A percentile compares a stretch with the other conserved stretches of the same genome.
Conservation (phyloP, 2,113 vertebrate genomes). For the Phylloscopus trochilus region DNA sequence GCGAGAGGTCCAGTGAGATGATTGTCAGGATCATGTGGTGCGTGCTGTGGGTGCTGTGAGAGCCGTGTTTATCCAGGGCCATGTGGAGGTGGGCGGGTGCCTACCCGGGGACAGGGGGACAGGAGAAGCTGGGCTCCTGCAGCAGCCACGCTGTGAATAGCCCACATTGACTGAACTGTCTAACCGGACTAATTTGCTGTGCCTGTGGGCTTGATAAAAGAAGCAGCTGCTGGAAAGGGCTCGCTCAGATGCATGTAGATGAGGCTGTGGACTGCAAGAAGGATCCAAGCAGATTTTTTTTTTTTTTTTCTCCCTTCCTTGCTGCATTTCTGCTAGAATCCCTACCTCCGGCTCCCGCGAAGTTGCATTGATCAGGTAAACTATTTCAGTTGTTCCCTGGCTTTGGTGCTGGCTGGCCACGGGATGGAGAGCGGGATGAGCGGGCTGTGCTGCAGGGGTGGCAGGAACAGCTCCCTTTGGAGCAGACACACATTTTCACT, state of each 20-base stretch:
- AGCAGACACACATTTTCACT: slow-evolving; percentile 6
- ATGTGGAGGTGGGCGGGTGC: slow-evolving; percentile 80
- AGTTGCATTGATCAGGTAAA: slow-evolving; percentile 69
- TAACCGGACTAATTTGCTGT: slow-evolving; percentile 80
- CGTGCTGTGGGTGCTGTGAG: slow-evolving; percentile 62
- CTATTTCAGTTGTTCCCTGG: background rate
- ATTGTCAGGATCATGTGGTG: slow-evolving; percentile 72
- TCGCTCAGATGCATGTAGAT: slow-evolving; percentile 77
- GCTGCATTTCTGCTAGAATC: slow-evolving; percentile 49
- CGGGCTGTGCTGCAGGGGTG: background rate
- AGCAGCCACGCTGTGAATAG: slow-evolving; percentile 80
- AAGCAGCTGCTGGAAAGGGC: slow-evolving; percentile 84
- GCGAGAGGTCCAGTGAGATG: slow-evolving; percentile 1
- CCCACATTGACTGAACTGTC: slow-evolving; percentile 81
- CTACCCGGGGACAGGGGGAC: slow-evolving; percentile 72
- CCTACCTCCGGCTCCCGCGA: slow-evolving; percentile 20
- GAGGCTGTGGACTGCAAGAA: slow-evolving; percentile 66
- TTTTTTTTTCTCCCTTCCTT: background rate
- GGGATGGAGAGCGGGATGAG: background rate
- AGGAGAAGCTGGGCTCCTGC: slow-evolving; percentile 72
- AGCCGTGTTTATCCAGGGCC: slow-evolving; percentile 74
- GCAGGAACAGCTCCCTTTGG: slow-evolving; percentile 23
- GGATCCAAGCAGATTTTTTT: slow-evolving; percentile 24
- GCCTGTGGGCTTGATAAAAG: slow-evolving; percentile 83
- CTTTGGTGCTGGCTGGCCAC: background rate